phyloP scores from a whole-genome alignment of 2,797 vertebrate species.

The Sebastes elongatus region DNA sequence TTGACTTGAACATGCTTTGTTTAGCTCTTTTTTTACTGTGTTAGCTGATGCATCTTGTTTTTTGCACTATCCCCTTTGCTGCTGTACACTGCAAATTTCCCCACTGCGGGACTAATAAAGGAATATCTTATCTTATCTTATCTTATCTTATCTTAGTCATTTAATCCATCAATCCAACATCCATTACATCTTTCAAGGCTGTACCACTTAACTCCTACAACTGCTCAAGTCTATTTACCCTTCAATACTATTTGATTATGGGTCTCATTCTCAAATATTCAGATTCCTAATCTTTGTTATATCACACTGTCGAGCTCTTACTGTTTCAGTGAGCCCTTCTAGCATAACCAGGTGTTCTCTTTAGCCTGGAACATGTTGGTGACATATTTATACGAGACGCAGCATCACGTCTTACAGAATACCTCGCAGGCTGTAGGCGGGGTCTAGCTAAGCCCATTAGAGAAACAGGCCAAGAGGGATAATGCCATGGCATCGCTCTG shows the following conservation, averaged over 20 bases:
- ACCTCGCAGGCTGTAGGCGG: constrained; percentile 39
- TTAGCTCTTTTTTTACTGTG: too few species aligned
- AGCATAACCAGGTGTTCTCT: neutral
- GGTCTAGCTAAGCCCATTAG: constrained; percentile 79
- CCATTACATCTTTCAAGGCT: neutral
- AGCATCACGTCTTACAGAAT: constrained; percentile 29
- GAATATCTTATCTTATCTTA: too few species aligned
- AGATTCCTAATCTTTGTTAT: neutral
- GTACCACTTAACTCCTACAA: neutral
- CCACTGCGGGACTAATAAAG: too few species aligned
- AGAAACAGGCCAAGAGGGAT: constrained; percentile 79
- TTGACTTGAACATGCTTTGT: too few species aligned
- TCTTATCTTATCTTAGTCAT: neutral
- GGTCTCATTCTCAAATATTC: neutral
- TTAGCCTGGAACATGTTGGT: neutral
- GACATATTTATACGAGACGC: constrained; percentile 30
- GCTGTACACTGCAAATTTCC: too few species aligned
- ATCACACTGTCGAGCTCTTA: neutral
- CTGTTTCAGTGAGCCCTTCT: neutral
- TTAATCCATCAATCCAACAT: neutral
- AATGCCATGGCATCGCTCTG: constrained; percentile 55
- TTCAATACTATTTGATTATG: neutral
- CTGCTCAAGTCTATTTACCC: neutral
- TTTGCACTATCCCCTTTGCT: too few species aligned
- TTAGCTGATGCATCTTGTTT: too few species aligned